Base-by-base conservation (phyloP, 2,113 vertebrate species). In the Odontesthes bonariensis region DNA sequence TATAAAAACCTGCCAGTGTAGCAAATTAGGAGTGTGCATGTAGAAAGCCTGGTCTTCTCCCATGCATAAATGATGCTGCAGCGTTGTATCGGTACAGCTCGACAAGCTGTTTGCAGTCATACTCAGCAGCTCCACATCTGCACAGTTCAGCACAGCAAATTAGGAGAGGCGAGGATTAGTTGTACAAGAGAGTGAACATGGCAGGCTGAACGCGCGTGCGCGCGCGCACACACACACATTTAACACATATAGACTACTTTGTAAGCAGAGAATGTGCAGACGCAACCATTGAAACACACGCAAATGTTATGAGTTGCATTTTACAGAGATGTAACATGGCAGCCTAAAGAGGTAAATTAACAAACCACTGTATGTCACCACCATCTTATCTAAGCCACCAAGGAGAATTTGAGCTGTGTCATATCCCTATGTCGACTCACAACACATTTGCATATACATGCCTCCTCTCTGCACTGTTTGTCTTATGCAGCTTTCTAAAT, bases 91-190 rank as follows among this genome's bases (percentile, higher is more conserved):
- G 38, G 88, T 77, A 35, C 81, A 75, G 86, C 87, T 86, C 75
- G 85, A 91, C 90, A 90, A 93, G 89, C 88, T 88, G 88, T 89
- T 89, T 87, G 86, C 86, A 86, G 87, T 89, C 89, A 83, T 83
- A 81, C 82, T 90, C 87, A 73, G 86, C 86, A 88, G 87, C 87
- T 87, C 81, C 82, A 86, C 86, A 86, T 88, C 88, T 76, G 49
- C 82, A 73, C 82, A 84, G 76, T 77, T 88, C 88, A 89, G 86
- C 89, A 72, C 73, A 74, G 78, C 91, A 91, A 92, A 92, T 91
- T 91, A 92, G 89, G 86, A 91, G 75, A 87, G 83, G 86, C 71
- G 78, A 86, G 75, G 89, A 93, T 93, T 92, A 91, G 88, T 63
- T 51, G 59, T 79, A 90, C 85, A 73, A 90, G 73, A 80, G 76